Percentiles rank a stretch among this genome's conserved stretches.
phyloP scores from a whole-genome alignment of 2,888 invertebrate genomes.

The Tenthredo distinguenda region DNA sequence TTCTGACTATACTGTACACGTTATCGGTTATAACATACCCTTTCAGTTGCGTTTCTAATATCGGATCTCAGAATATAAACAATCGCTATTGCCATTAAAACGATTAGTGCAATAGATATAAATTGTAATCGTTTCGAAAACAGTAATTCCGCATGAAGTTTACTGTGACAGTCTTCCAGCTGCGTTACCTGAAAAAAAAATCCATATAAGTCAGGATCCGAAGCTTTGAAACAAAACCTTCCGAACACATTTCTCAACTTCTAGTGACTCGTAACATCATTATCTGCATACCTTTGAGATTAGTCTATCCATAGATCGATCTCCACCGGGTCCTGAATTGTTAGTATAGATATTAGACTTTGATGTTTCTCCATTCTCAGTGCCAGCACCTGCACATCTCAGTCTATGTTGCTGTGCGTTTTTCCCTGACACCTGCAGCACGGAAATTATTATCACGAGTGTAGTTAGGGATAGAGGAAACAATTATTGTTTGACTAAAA shows the following conservation, averaged over 20 bases:
- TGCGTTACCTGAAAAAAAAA: slow-evolving; percentile 74
- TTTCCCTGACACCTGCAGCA: slow-evolving; percentile 78
- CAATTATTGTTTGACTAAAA: neutral
- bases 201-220: neutral
- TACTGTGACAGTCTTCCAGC: slow-evolving; percentile 77
- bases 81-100: slow-evolving; percentile 76
- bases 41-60: slow-evolving; percentile 66
- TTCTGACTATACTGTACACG: slow-evolving; percentile 2
- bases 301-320: slow-evolving; percentile 69
- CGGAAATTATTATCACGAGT: neutral
- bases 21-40: slow-evolving; percentile 63
- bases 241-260: neutral
- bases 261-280: neutral
- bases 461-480: neutral
- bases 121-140: slow-evolving; percentile 79
- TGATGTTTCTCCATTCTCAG: slow-evolving; percentile 66
- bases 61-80: slow-evolving; percentile 78
- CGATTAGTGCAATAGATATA: slow-evolving; percentile 78
- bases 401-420: slow-evolving; percentile 87
- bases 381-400: slow-evolving; percentile 80
- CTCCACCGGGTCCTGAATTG: slow-evolving; percentile 62
- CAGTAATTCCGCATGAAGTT: slow-evolving; percentile 79
- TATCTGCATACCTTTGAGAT: slow-evolving; percentile 68
- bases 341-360: slow-evolving; percentile 65
- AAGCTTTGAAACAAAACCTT: neutral